phyloP scores from a whole-genome alignment of 2,113 vertebrate genomes.

The Grallaria varia region DNA sequence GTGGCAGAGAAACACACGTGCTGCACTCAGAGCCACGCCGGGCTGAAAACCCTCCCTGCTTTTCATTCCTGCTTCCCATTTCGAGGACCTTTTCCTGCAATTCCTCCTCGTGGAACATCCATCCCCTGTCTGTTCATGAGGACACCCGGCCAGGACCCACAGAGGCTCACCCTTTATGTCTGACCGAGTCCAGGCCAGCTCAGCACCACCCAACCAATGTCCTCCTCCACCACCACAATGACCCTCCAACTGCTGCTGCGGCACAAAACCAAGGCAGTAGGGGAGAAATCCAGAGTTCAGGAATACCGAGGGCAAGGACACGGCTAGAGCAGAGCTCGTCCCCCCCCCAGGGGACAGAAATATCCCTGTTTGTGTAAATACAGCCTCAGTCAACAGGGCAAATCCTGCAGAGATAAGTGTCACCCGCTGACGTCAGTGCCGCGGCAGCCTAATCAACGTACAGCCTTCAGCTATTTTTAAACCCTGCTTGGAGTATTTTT shows the following conservation, averaged over 20 bases:
- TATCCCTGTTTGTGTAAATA: conserved; percentile 47
- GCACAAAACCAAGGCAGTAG: neutral
- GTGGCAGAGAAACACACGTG: neutral
- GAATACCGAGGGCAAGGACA: neutral
- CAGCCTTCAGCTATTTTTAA: conserved; percentile 57
- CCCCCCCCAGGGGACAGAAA: neutral
- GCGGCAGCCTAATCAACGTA: conserved; percentile 55
- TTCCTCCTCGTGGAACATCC: neutral
- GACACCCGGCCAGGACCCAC: neutral
- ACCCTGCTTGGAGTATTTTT: neutral
- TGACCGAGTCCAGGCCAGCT: neutral
- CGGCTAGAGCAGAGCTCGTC: neutral
- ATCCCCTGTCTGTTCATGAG: neutral
- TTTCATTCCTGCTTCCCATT: neutral
- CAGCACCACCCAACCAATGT: neutral
- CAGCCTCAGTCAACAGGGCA: conserved; percentile 43
- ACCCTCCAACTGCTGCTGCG: neutral
- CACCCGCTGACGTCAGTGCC: conserved; percentile 22
- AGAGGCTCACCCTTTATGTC: neutral
- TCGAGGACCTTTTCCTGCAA: neutral
- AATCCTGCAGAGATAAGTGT: conserved; percentile 44
- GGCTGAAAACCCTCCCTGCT: neutral
- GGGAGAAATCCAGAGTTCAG: neutral
- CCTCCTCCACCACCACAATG: neutral
- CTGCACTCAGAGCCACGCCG: neutral